Evolutionary conservation across 2,888 invertebrate species (phyloP).

Genomic region (Ichneumoninae sp.): DNA sequence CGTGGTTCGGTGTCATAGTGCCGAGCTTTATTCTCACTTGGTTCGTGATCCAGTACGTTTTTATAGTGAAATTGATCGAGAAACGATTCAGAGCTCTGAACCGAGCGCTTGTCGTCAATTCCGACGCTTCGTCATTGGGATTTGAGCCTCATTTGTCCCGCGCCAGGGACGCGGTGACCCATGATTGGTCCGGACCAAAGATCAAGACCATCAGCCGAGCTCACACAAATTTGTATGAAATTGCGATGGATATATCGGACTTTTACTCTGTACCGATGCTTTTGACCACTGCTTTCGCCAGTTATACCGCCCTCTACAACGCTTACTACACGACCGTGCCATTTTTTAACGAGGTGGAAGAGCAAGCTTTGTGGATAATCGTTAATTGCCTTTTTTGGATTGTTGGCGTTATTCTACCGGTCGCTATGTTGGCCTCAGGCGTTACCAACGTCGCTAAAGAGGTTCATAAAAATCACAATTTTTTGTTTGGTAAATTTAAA

Average conservation of each 20-base stretch:
- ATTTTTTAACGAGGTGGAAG: neutral
- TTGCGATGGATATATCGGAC: conserved; percentile 58
- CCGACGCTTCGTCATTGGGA: neutral
- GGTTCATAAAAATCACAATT: conserved; percentile 28
- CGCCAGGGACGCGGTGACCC: too few relatives aligned
- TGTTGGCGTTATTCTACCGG: conserved; percentile 66
- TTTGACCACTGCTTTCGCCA: conserved; percentile 21
- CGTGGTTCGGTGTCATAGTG: conserved; percentile 10
- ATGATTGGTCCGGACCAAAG: neutral
- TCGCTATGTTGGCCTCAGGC: conserved; percentile 66
- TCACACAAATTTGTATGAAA: conserved; percentile 62
- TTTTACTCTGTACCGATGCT: conserved; percentile 67
- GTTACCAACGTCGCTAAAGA: conserved; percentile 31
- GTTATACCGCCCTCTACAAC: conserved; percentile 8
- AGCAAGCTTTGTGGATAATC: neutral
- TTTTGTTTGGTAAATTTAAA: too few relatives aligned
- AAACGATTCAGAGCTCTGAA: conserved; percentile 59
- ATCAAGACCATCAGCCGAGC: conserved; percentile 48
- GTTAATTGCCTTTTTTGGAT: neutral
- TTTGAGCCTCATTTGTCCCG: neutral
- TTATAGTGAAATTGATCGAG: conserved; percentile 45
- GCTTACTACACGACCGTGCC: conserved; percentile 56
- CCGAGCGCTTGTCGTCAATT: neutral
- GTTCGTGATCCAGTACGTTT: conserved; percentile 62
- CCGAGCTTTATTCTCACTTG: conserved; percentile 27